These are phyloP conservation scores for Polypedilum pembai DNA, from an alignment of 1,140 invertebrate genomes.

Conservation along the genomic window DNA sequence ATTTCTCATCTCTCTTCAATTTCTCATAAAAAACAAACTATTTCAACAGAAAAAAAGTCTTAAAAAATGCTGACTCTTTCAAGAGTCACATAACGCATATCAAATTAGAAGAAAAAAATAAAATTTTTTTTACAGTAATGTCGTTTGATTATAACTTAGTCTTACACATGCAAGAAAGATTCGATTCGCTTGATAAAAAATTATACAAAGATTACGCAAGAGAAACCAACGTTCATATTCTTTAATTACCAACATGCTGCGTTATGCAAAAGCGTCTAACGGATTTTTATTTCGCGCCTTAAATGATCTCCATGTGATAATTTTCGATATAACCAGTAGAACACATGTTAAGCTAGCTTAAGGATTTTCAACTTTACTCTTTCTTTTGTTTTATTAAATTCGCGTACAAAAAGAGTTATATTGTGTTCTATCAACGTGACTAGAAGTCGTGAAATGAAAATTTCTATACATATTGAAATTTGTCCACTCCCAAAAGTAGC, in stretches of 20 bases:
- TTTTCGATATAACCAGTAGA: background rate
- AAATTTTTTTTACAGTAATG: background rate
- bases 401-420: background rate
- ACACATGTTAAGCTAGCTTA: background rate
- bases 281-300: constrained; percentile 3
- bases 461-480: background rate
- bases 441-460: background rate
- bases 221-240: background rate
- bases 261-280: background rate
- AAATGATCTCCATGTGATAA: background rate
- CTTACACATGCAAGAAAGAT: background rate
- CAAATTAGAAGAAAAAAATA: background rate
- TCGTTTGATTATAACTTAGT: background rate
- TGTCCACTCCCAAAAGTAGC: background rate
- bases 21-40: background rate
- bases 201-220: background rate
- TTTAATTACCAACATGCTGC: background rate
- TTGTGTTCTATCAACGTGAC: background rate
- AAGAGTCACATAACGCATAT: background rate
- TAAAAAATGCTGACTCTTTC: background rate
- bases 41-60: background rate
- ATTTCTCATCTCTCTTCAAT: background rate
- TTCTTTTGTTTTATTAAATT: too few relatives aligned
- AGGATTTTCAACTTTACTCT: too few relatives aligned
- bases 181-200: constrained; percentile 3